These are phyloP conservation scores for Zootoca vivipara DNA, from an alignment of 2,113 vertebrate genomes.

Conservation along the genomic window DNA sequence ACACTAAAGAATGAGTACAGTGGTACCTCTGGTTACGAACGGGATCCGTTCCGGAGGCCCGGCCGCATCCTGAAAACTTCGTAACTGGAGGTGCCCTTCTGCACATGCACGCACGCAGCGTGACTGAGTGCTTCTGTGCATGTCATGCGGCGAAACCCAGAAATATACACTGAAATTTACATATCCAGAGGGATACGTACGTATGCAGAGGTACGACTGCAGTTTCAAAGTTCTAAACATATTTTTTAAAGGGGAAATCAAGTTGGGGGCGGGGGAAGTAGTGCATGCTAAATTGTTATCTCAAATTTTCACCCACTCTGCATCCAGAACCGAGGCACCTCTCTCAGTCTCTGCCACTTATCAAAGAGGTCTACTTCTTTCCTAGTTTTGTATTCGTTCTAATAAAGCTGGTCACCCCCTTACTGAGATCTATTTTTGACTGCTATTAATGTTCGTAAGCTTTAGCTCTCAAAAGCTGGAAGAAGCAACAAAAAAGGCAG, in stretches of 20 bases:
- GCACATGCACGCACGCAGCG: too few species aligned
- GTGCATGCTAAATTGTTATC: neutral
- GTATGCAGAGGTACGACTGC: too few species aligned
- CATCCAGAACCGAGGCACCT: too few species aligned
- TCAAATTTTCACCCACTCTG: conserved; percentile 38
- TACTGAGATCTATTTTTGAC: conserved; percentile 9
- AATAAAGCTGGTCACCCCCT: neutral
- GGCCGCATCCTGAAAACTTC: too few species aligned
- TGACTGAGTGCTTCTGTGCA: too few species aligned
- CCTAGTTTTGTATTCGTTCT: neutral
- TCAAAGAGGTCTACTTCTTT: neutral
- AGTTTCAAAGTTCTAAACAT: conserved; percentile 17
- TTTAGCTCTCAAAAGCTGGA: neutral
- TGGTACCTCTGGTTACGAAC: too few species aligned
- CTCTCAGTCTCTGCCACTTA: neutral
- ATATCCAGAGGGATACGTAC: too few species aligned
- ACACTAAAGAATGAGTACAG: conserved; percentile 13
- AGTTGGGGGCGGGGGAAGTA: neutral
- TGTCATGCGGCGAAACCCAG: too few species aligned
- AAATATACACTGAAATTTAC: too few species aligned
- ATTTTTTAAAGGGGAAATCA: neutral
- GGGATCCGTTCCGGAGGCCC: too few species aligned
- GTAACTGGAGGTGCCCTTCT: too few species aligned
- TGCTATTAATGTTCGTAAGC: conserved; percentile 16
- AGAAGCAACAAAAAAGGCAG: neutral